Percentiles rank a stretch among this genome's conserved stretches.
phyloP scores from a whole-genome alignment of 2,113 vertebrate genomes.

The Apteryx owenii region DNA sequence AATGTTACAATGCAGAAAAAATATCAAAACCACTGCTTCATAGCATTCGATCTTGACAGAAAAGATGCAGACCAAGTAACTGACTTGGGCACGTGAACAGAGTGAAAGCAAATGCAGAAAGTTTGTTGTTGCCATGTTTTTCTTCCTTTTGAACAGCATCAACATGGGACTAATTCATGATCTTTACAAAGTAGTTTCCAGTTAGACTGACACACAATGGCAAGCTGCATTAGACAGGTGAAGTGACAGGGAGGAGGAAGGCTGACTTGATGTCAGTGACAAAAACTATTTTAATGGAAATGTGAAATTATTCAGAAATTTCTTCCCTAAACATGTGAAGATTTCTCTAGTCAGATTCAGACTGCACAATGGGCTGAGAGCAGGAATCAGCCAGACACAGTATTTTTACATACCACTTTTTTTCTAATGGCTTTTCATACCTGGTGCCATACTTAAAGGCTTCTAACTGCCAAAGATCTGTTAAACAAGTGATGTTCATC shows the following conservation, averaged over 20 bases:
- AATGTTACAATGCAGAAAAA: neutral
- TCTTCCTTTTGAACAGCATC: constrained; percentile 55
- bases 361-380: constrained; percentile 46
- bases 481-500: constrained; percentile 57
- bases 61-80: neutral
- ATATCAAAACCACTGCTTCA: neutral
- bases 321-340: constrained; percentile 57
- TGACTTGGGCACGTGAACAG: neutral
- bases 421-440: constrained; percentile 62
- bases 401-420: constrained; percentile 11
- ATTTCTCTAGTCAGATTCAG: constrained; percentile 61
- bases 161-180: constrained; percentile 69
- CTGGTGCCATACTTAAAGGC: constrained; percentile 14
- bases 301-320: constrained; percentile 72
- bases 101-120: constrained; percentile 11
- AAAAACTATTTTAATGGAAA: constrained; percentile 77
- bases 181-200: constrained; percentile 62
- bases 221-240: constrained; percentile 66
- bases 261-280: constrained; percentile 70
- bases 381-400: constrained; percentile 43
- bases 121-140: constrained; percentile 63
- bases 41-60: neutral
- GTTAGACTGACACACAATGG: constrained; percentile 67
- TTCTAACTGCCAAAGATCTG: constrained; percentile 46
- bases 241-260: constrained; percentile 72